Conservation (phyloP, 2,888 invertebrate genomes). For the Atethmia centrago region DNA sequence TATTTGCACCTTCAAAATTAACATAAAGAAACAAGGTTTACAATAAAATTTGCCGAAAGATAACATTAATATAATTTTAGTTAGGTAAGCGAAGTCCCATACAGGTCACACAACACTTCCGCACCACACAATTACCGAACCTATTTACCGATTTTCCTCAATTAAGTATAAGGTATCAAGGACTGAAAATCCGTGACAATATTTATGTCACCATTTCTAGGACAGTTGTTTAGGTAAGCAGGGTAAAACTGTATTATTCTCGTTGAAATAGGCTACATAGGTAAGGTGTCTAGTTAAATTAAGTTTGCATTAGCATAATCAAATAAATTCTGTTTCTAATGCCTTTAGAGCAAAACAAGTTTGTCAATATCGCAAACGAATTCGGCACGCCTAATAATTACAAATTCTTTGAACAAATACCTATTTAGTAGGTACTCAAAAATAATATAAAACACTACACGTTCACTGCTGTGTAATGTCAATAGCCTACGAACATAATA, state of each 20-base stretch:
- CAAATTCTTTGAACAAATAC: conserved; percentile 31
- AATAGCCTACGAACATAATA: conserved; percentile 67
- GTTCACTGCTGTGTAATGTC: conserved; percentile 62
- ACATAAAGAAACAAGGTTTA: no score
- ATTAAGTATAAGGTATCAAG: neutral
- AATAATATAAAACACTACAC: conserved; percentile 46
- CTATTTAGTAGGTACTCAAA: conserved; percentile 21
- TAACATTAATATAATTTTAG: no score
- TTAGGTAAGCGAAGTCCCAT: neutral
- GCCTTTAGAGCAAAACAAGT: conserved; percentile 7
- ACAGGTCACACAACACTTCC: no score
- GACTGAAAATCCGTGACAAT: neutral
- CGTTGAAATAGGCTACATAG: neutral
- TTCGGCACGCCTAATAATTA: conserved; percentile 43
- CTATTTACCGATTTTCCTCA: neutral
- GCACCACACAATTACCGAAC: neutral
- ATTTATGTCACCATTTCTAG: neutral
- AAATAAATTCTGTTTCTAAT: conserved; percentile 11
- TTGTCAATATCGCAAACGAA: conserved; percentile 18
- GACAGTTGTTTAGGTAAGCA: neutral
- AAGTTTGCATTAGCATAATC: neutral
- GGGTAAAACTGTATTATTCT: neutral
- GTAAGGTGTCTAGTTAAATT: neutral
- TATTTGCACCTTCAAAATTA: no score
- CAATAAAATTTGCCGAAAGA: no score